Evolutionary conservation across 2,888 invertebrate genomes (phyloP), one percentile per base, ranked within the genome.

Genomic region (Cyaniris semiargus): DNA sequence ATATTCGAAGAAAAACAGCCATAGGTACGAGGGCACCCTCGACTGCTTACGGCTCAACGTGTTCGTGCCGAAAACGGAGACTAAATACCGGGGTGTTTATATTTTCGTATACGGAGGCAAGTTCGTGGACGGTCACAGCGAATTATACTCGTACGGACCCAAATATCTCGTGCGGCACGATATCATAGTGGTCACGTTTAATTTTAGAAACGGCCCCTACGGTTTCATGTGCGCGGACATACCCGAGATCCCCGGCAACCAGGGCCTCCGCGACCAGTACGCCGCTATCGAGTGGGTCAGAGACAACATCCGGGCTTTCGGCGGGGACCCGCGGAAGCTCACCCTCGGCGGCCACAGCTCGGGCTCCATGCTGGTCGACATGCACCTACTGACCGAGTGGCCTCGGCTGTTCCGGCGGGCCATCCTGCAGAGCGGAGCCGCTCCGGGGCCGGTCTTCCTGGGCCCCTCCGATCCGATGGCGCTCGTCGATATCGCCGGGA

Each of bases 191-290:
- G 34, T 34, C 34, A 34, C 34, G 34, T 34, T 34, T 34, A 34
- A 34, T 34, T 34, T 34, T 34, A 34, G 92, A 77, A 83, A 90
- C 1, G 89, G 81, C 6, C 75, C 78, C 6, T 81, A 79, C 44
- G 82, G 82, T 7, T 82, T 88, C 76, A 81, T 88, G 10, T 85
- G 85, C 78, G 78, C 87, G 23, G 86, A 86, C 21, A 84, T 82
- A 10, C 83, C 88, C 84, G 82, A 88, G 87, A 81, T 83, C 1
- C 81, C 83, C 3, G 84, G 34, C 34, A 34, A 34, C 34, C 34
- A 34, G 34, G 34, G 6, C 34, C 6, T 6, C 34, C 34, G 34
- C 6, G 34, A 34, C 6, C 34, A 34, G 34, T 34, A 34, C 34
- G 34, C 34, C 34, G 34, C 34, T 7, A 0, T 34, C 34, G 34